Evolutionary conservation across 2,113 vertebrate genomes (phyloP), one percentile per base, ranked within the genome.

Genomic region (Alces alces): DNA sequence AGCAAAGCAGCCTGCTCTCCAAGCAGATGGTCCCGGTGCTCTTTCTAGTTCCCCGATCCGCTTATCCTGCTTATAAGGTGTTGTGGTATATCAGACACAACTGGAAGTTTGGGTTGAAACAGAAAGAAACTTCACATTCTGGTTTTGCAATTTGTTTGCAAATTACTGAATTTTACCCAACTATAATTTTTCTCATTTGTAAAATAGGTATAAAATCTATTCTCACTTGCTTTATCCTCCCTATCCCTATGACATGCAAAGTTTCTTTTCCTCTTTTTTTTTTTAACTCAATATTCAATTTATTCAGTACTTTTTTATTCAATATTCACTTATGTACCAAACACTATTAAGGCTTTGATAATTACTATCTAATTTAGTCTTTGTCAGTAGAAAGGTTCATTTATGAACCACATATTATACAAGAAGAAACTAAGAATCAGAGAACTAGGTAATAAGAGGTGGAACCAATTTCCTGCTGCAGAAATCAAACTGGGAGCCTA

Each of bases 141-240:
- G 30, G n/a, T 86, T 97, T 89, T 55, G 33, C 13, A 57, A 80
- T 11, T 86, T 50, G 30, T 15, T 79, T 39, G 27, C 4, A 45
- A 78, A 70, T 90, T 45, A 57, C 23, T 94, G 43, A 90, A 90
- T 82, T 92, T 96, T 39, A 58, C 5, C 86, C 14, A 43, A 73
- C 23, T 73, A 21, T 45, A 52, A 64, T 64, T 93, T 60, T 95
- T 76, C 36, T 96, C 50, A 83, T 58, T 55, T 60, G 27, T 86
- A 60, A 54, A 90, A 55, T 2, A 78, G 6, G 4, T 54, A 33
- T 66, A 61, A 47, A 87, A 92, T 94, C 47, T 57, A 70, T 30
- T 76, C 43, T n/a, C 39, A 45, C 7, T 70, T 66, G 36, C 10
- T 61, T 60, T 13, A 47, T 33, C 55, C 11, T 86, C 33, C 8